Conservation (phyloP, 2,113 vertebrate genomes). For the Sinosuthora webbiana region DNA sequence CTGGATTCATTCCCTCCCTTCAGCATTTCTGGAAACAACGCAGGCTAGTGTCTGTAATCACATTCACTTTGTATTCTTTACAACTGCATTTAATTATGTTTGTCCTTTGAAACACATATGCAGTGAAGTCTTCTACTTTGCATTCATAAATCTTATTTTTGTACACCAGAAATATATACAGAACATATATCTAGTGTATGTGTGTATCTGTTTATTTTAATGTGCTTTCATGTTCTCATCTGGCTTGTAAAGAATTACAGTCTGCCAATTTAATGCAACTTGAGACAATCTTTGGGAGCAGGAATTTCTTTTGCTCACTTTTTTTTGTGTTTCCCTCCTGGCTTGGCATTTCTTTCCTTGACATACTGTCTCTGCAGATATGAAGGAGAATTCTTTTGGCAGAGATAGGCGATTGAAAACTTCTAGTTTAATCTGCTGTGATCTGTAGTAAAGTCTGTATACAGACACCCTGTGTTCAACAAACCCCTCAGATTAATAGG, state of each 20-base stretch:
- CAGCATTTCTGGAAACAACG: conserved; percentile 12
- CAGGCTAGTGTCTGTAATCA: conserved; percentile 51
- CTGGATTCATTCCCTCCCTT: conserved; percentile 23
- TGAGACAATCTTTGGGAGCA: conserved; percentile 46
- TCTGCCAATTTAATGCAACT: conserved; percentile 53
- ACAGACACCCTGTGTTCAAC: background rate
- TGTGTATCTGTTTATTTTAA: conserved; percentile 64
- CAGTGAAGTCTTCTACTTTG: conserved; percentile 62
- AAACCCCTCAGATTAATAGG: background rate
- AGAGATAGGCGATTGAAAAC: background rate
- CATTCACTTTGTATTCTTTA: conserved; percentile 63
- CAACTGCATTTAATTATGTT: conserved; percentile 68
- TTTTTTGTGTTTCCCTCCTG: background rate
- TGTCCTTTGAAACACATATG: conserved; percentile 68
- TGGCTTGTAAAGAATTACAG: conserved; percentile 63
- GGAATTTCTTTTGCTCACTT: conserved; percentile 38
- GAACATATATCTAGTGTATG: conserved; percentile 38
- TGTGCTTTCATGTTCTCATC: conserved; percentile 59
- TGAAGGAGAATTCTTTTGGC: conserved; percentile 6
- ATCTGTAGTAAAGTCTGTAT: background rate
- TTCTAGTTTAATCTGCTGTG: background rate
- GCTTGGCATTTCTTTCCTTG: conserved; percentile 29
- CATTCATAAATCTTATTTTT: conserved; percentile 58
- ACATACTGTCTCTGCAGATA: background rate
- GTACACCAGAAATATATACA: conserved; percentile 39